Conservation (phyloP, 2,797 vertebrate genomes). For the Heliangelus exortis region DNA sequence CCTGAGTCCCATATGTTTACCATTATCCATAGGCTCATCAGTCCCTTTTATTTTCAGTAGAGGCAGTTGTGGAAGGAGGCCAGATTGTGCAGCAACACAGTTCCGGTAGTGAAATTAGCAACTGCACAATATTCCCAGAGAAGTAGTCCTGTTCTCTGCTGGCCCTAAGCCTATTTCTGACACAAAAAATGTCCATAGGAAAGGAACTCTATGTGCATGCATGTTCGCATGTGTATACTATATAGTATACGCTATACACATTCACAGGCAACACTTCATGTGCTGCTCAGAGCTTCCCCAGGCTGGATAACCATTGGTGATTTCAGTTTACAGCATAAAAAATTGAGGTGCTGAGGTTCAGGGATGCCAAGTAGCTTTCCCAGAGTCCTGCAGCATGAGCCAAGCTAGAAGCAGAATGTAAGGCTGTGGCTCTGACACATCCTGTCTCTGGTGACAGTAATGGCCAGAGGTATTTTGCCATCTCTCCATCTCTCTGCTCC, state of each 20-base stretch:
- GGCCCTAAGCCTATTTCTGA: constrained; percentile 66
- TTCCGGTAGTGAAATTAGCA: constrained; percentile 84
- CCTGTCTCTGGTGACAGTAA: background rate
- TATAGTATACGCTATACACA: background rate
- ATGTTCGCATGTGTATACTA: background rate
- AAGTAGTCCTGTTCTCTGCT: constrained; percentile 71
- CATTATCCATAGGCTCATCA: constrained; percentile 80
- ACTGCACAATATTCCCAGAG: constrained; percentile 79
- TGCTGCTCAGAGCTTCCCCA: background rate
- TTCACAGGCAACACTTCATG: background rate
- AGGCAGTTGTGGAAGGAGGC: constrained; percentile 77
- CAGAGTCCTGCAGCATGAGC: background rate
- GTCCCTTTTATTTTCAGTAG: constrained; percentile 73
- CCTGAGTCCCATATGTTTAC: constrained; percentile 79
- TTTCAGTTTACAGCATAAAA: background rate
- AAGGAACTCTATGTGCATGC: background rate
- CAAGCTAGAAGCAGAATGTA: background rate
- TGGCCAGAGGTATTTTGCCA: background rate
- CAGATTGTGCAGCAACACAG: constrained; percentile 73
- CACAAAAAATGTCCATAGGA: constrained; percentile 10
- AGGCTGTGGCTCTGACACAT: background rate
- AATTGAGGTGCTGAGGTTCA: background rate
- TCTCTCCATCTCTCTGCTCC: background rate
- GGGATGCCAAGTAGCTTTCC: constrained; percentile 19
- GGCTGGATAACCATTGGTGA: background rate